Conservation (phyloP, 2,797 vertebrate genomes). For the Graptemys geographica region DNA sequence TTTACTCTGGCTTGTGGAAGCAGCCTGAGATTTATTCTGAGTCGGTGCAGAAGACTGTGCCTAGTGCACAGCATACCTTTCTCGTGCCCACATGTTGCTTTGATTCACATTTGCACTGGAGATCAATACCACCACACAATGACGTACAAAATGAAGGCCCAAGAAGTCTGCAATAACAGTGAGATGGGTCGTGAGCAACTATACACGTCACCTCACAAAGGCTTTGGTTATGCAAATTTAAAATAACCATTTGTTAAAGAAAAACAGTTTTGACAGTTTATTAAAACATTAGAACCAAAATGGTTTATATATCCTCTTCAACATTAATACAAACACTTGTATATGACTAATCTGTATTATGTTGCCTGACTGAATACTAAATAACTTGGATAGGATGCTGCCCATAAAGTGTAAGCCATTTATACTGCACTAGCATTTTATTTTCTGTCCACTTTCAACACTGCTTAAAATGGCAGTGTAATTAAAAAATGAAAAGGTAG, state of each 20-base stretch:
- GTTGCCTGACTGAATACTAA: background rate
- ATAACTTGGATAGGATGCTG: background rate
- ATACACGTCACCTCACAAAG: background rate
- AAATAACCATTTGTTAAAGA: background rate
- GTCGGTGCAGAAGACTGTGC: background rate
- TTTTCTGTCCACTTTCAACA: background rate
- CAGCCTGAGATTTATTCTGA: background rate
- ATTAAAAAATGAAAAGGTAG: conserved; percentile 7
- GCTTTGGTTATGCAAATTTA: background rate
- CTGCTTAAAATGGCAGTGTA: background rate
- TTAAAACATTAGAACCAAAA: background rate
- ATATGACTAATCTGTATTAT: background rate
- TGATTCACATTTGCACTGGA: background rate
- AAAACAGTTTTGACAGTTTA: background rate
- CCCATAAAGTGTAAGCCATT: background rate
- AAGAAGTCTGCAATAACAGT: background rate
- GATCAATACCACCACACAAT: background rate
- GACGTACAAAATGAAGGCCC: background rate
- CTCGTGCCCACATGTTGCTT: accelerated
- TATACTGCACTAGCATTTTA: background rate
- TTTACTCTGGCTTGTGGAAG: background rate
- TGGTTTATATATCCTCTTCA: background rate
- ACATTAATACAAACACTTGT: accelerated
- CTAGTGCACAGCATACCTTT: background rate
- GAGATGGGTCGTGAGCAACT: background rate